These are phyloP conservation scores for Pyrochroa serraticornis DNA, from an alignment of 2,888 invertebrate species.

Conservation along the genomic window DNA sequence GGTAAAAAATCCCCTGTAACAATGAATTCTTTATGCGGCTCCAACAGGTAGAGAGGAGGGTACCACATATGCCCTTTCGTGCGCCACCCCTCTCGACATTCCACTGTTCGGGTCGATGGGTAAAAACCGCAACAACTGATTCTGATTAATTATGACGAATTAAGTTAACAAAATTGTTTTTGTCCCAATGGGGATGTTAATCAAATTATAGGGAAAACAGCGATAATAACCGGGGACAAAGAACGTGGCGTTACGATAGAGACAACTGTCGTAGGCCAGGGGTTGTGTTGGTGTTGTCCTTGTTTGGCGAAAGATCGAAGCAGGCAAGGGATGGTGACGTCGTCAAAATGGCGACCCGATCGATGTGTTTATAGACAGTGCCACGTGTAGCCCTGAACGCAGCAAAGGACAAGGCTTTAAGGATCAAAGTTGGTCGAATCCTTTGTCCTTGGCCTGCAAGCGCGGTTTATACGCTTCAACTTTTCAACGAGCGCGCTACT, in stretches of 20 bases:
- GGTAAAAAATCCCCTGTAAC: neutral
- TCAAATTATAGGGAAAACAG: too few relatives aligned
- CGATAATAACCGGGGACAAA: too few relatives aligned
- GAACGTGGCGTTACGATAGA: neutral
- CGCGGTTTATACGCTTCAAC: neutral
- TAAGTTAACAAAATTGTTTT: too few relatives aligned
- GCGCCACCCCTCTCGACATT: neutral
- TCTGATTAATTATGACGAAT: too few relatives aligned
- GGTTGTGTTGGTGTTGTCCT: constrained; percentile 47
- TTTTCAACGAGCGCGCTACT: neutral
- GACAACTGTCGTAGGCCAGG: constrained; percentile 37
- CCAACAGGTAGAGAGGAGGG: neutral
- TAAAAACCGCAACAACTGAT: too few relatives aligned
- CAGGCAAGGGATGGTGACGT: constrained; percentile 35
- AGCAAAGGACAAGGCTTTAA: constrained; percentile 45
- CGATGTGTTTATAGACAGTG: constrained; percentile 51
- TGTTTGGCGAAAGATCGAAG: constrained; percentile 36
- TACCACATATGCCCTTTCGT: neutral
- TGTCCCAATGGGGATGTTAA: too few relatives aligned
- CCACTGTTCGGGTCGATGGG: neutral
- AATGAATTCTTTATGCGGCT: neutral
- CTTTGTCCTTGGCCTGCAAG: constrained; percentile 51
- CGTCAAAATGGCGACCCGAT: constrained; percentile 40
- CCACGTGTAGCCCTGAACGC: constrained; percentile 41
- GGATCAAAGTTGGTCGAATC: constrained; percentile 51